Evolutionary conservation across 1,140 invertebrate species (phyloP), one percentile per base, ranked within the genome.

Genomic region (Subanguina moxae): DNA sequence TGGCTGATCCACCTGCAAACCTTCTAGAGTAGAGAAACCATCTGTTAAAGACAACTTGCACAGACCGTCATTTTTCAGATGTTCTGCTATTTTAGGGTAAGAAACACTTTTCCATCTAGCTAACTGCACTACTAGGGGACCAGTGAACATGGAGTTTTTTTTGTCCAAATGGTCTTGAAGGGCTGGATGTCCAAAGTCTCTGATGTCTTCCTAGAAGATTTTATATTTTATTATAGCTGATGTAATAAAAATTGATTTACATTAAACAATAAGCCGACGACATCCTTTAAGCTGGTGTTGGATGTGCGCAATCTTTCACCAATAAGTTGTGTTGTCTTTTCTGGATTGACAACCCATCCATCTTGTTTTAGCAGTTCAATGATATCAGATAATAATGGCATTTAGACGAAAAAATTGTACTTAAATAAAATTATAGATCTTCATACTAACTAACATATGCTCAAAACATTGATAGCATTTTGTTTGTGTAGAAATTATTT

Each of bases 51-150:
- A 78, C 68, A 84, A 72, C 48, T 83, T 65, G n/a, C 77, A 67
- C 8, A 83, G 78, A 13, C 82, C 83, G 15, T 65, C 68, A 46
- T 83, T 80, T 11, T 82, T 82, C 28, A 27, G 32, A 48, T 84
- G 82, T 64, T 84, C 83, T 70, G 83, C 76, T 19, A 83, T 82
- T 65, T 83, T 83, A 13, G 84, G 83, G 21, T 83, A 82, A 0
- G 80, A 76, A 8, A 84, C 73, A 76, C 84, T 84, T n/a, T 82
- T 19, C 73, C 73, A 73, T 64, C 84, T 84, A 65, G 79, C 73
- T 27, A 85, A 69, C 75, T 85, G 84, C 30, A 85, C 64, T 13
- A 85, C 80, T 30, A 82, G 73, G 32, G 83, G 83, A n/a, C 84
- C 84, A 28, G 82, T 65, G 28, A 84, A 32, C n/a, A 23, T 32